Percentiles rank a stretch among this genome's conserved stretches.
These are phyloP conservation scores for Brachylomia viminalis DNA, from an alignment of 2,888 invertebrate genomes.

Conservation along the genomic window DNA sequence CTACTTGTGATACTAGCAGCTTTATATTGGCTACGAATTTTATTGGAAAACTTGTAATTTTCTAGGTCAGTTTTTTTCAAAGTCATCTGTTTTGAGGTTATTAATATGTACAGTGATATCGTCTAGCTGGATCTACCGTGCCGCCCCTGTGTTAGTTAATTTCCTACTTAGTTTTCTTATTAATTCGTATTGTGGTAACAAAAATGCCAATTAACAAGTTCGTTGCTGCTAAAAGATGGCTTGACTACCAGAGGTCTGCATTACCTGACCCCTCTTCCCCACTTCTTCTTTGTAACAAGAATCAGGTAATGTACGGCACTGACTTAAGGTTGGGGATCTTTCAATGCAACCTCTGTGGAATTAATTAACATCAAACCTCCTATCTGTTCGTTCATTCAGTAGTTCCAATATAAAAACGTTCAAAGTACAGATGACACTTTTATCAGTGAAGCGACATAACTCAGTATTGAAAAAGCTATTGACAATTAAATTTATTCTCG, in stretches of 20 bases:
- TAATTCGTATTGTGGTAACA: neutral
- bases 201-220: neutral
- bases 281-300: neutral
- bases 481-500: conserved; percentile 9
- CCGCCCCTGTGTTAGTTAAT: neutral
- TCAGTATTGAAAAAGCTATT: conserved; percentile 13
- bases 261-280: neutral
- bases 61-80: neutral
- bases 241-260: neutral
- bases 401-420: neutral
- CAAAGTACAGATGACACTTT: neutral
- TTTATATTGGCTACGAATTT: conserved; percentile 65
- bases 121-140: fast-evolving
- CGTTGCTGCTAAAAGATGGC: neutral
- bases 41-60: conserved; percentile 57
- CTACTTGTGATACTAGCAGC: conserved; percentile 56
- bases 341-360: neutral
- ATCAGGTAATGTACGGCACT: neutral
- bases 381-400: neutral
- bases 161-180: neutral
- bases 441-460: conserved; percentile 24
- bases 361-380: too few relatives aligned
- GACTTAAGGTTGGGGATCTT: neutral
- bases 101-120: too few relatives aligned
- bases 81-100: neutral